phyloP scores from a whole-genome alignment of 37 sponge, comb jelly and placozoan species.

The Geodia barretti region DNA sequence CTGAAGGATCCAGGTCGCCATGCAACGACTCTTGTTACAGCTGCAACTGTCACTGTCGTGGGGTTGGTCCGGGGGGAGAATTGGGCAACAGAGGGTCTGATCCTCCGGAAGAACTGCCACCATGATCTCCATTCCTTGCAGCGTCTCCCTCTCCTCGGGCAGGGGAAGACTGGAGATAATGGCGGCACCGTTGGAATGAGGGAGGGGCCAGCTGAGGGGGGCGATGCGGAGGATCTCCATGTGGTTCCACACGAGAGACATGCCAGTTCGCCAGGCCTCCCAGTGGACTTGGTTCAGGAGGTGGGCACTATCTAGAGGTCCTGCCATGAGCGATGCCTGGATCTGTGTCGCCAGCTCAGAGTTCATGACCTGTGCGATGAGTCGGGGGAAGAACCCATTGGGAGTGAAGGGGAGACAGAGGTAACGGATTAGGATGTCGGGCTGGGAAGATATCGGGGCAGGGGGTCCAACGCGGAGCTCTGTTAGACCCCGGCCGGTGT shows the following conservation, averaged over 20 bases:
- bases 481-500: background rate
- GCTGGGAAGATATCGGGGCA: constrained; percentile 43
- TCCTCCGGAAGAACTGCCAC: constrained; percentile 53
- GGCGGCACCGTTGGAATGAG: constrained; percentile 2
- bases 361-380: constrained; percentile 73
- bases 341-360: constrained; percentile 38
- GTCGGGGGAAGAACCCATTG: constrained; percentile 81
- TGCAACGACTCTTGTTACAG: constrained; percentile 12
- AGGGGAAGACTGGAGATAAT: constrained; percentile 26
- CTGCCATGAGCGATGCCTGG: constrained; percentile 2
- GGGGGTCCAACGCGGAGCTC: constrained; percentile 13
- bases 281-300: constrained; percentile 54
- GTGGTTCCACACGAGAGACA: constrained; percentile 53
- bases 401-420: constrained; percentile 73
- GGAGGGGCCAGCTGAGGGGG: constrained; percentile 19
- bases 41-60: background rate
- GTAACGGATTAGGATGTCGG: constrained; percentile 20
- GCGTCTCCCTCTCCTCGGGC: background rate
- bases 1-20: constrained; percentile 81
- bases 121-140: constrained; percentile 48
- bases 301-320: background rate
- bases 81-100: background rate
- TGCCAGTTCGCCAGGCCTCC: constrained; percentile 80
- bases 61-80: background rate
- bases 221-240: constrained; percentile 69